Evolutionary conservation across 1,140 invertebrate genomes (phyloP).

Genomic region (Epicauta chinensis): DNA sequence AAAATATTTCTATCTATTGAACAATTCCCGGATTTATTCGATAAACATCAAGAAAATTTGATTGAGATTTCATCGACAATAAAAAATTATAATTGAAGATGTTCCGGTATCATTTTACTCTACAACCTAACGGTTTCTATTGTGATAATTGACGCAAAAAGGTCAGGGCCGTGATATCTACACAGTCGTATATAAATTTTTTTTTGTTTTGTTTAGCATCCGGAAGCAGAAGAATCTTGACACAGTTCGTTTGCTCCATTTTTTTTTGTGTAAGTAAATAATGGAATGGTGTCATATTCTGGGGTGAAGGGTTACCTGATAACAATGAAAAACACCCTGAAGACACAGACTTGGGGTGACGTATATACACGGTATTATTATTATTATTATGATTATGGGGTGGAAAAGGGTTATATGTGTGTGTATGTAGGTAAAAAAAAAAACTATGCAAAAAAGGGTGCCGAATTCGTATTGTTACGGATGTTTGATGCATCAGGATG

Average conservation of each 20-base stretch:
- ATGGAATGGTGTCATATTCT: constrained; percentile 42
- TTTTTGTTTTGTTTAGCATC: constrained; percentile 1
- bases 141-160: constrained; percentile 34
- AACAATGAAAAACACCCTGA: constrained; percentile 42
- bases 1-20: too few relatives aligned
- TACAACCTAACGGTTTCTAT: not conserved
- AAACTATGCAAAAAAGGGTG: constrained; percentile 44
- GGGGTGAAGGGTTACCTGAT: constrained; percentile 38
- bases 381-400: constrained; percentile 35
- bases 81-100: too few relatives aligned
- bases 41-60: too few relatives aligned
- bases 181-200: too few relatives aligned
- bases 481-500: constrained; percentile 35
- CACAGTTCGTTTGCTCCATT: constrained; percentile 41
- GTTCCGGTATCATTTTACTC: too few relatives aligned
- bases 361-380: constrained; percentile 21
- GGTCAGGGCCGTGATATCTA: constrained; percentile 20
- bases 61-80: too few relatives aligned
- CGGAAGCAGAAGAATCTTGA: constrained; percentile 35
- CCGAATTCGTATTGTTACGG: constrained; percentile 29
- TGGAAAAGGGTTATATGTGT: constrained; percentile 34
- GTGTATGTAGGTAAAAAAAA: constrained; percentile 15
- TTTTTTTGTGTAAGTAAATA: constrained; percentile 33
- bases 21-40: too few relatives aligned
- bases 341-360: constrained; percentile 39